Conservation (phyloP, 2,113 vertebrate species). For the Gymnorhina tibicen region DNA sequence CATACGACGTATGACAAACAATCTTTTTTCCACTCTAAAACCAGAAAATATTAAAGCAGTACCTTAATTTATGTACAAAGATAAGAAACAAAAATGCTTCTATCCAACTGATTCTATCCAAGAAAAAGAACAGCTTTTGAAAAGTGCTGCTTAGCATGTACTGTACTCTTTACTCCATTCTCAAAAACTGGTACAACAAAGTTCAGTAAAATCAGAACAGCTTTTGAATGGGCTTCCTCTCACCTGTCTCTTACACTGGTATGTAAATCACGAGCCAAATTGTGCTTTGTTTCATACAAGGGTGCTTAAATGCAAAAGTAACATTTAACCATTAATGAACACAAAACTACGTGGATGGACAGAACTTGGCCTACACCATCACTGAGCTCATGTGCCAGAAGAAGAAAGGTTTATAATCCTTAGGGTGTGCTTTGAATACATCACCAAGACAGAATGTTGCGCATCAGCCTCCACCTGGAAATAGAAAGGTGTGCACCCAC, state of each 20-base stretch:
- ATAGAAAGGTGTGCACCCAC: background rate
- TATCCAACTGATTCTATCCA: background rate
- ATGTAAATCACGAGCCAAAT: background rate
- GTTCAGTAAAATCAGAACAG: background rate
- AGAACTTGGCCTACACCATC: background rate
- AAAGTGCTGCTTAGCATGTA: background rate
- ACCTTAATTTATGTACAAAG: background rate
- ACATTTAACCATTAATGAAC: background rate
- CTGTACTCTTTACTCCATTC: background rate
- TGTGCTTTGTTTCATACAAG: background rate
- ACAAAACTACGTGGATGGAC: background rate
- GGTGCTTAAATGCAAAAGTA: background rate
- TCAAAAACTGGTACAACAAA: background rate
- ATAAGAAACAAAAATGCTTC: background rate
- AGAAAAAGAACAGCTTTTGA: background rate
- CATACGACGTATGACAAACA: background rate
- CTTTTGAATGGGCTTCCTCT: background rate
- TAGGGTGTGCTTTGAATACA: background rate
- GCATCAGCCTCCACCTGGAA: background rate
- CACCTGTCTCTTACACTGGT: background rate
- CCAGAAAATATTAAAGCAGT: background rate
- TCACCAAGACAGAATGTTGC: constrained; percentile 19
- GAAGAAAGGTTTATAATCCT: background rate
- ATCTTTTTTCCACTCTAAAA: background rate
- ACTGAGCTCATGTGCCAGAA: background rate